Base-by-base conservation (phyloP, 2,797 vertebrate genomes). In the Petrocephalus schoutedeni region DNA sequence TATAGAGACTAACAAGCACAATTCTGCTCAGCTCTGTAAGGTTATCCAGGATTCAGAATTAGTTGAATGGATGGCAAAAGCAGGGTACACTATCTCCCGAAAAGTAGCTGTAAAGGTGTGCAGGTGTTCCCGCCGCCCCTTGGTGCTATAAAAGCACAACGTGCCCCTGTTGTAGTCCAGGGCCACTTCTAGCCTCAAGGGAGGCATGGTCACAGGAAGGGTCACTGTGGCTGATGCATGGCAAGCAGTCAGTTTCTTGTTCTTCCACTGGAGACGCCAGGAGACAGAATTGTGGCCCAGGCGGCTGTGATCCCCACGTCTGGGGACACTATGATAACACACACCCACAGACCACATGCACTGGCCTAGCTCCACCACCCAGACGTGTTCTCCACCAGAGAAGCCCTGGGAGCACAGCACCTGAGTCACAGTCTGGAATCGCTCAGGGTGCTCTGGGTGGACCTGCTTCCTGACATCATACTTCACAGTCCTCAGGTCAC, bases 181-280 rank as follows among this genome's bases (percentile, higher is more conserved):
- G 0, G 92, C 89, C 45, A 95, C 87, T 90, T 96, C 95, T 1
- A 96, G 90, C 87, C 53, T 94, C 45, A 89, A 23, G 0, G 91
- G 94, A 0, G 89, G 91, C 5, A 36, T 1, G 19, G 51, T 80
- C 51, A 95, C 93, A 1, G 87, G 87, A 67, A 95, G 87, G 0
- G 58, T 89, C 49, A 92, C 89, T 12, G 91, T 95, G 19, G 88
- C 85, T 14, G 93, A 95, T 4, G 92, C 92, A 61, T 94, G 92
- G 88, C 94, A 94, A 2, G 90, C 94, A 0, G 93, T 95, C 89
- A 96, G 90, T 91, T 95, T 96, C 61, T 90, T 87, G 4, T 94
- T 95, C 87, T 96, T 96, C 94, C 94, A 95, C 90, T 96, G 95
- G 88, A 96, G 59, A 9, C 93, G 93, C 95, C 95, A 96, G 59